phyloP scores from a whole-genome alignment of 2,113 vertebrate genomes.

The Bettongia penicillata region DNA sequence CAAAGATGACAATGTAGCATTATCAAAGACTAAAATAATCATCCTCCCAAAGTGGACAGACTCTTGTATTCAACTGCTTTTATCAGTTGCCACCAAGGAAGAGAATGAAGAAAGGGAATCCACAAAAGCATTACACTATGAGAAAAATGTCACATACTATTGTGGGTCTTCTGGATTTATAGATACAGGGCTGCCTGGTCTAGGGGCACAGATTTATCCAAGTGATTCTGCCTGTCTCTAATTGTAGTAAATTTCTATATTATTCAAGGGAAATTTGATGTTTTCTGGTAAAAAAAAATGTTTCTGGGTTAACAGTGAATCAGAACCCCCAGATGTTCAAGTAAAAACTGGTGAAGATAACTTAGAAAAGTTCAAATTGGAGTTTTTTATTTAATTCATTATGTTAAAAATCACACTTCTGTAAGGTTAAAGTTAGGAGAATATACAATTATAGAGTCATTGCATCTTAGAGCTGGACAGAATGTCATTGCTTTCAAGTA shows the following conservation, averaged over 20 bases:
- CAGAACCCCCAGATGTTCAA: slow-evolving; percentile 43
- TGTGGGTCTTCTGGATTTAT: slow-evolving; percentile 10
- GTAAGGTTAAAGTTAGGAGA: slow-evolving; percentile 51
- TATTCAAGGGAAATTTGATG: slow-evolving; percentile 62
- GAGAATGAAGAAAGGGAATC: slow-evolving; percentile 11
- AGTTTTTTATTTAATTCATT: slow-evolving; percentile 58
- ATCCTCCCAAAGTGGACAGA: slow-evolving; percentile 35
- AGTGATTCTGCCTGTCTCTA: slow-evolving; percentile 47
- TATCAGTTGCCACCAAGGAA: slow-evolving; percentile 14
- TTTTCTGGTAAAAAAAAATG: slow-evolving; percentile 67
- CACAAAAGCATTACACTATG: neutral
- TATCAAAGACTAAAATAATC: slow-evolving; percentile 33
- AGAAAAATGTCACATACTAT: slow-evolving; percentile 10
- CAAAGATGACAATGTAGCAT: slow-evolving; percentile 35
- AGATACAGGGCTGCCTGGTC: slow-evolving; percentile 15
- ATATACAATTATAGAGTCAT: slow-evolving; percentile 23
- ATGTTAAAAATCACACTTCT: slow-evolving; percentile 60
- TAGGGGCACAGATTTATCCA: slow-evolving; percentile 22
- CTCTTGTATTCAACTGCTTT: slow-evolving; percentile 32
- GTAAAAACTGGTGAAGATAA: slow-evolving; percentile 51
- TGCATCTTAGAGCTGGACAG: slow-evolving; percentile 28
- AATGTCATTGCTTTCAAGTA: slow-evolving; percentile 13
- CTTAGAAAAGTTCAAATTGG: slow-evolving; percentile 49
- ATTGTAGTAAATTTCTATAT: slow-evolving; percentile 51
- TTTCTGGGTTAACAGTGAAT: slow-evolving; percentile 69